phyloP scores from a whole-genome alignment of 1,140 invertebrate genomes.

The Leptopilina clavipes region DNA sequence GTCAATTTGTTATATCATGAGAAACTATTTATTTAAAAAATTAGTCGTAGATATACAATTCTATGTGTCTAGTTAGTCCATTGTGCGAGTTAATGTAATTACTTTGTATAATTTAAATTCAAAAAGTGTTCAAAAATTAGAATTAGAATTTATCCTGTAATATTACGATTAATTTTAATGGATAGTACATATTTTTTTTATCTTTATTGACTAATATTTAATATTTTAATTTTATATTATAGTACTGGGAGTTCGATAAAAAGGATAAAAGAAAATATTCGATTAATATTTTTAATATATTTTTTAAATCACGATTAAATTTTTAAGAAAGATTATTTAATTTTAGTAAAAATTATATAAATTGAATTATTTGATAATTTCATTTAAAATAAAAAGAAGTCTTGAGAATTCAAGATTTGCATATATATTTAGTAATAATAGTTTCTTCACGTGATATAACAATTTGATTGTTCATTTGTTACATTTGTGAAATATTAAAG shows the following conservation, averaged over 20 bases:
- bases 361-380: neutral
- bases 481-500: slow-evolving; percentile 29
- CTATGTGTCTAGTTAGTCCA: neutral
- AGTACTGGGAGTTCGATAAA: neutral
- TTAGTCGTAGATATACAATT: neutral
- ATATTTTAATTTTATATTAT: neutral
- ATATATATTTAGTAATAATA: neutral
- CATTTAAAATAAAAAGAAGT: neutral
- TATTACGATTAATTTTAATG: neutral
- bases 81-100: neutral
- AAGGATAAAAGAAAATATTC: neutral
- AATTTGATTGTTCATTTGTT: slow-evolving; percentile 23
- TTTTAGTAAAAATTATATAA: no score
- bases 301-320: no score
- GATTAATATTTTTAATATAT: neutral
- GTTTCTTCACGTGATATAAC: neutral
- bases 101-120: neutral
- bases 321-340: no score
- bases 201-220: neutral
- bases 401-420: neutral
- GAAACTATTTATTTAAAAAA: neutral
- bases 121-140: slow-evolving; percentile 2
- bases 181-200: neutral
- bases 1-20: slow-evolving; percentile 10
- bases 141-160: neutral